These are phyloP conservation scores for Scaptomyza polygonia DNA, from an alignment of 2,888 invertebrate genomes.

Conservation along the genomic window DNA sequence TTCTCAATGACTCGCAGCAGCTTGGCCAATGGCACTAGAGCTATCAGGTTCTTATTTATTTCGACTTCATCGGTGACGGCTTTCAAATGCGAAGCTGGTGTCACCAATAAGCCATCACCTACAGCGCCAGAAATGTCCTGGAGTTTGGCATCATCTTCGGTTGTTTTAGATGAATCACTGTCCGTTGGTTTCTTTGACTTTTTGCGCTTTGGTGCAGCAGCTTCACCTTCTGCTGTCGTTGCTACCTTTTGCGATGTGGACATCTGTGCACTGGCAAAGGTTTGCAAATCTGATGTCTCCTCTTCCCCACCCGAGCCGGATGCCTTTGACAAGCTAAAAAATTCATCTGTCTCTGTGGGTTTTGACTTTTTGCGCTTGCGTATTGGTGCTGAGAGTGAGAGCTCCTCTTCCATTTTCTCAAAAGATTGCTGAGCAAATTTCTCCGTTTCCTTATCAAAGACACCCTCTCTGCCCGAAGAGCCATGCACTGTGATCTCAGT, in stretches of 20 bases:
- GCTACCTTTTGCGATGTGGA: slow-evolving; percentile 70
- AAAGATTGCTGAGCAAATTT: slow-evolving; percentile 82
- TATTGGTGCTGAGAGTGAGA: slow-evolving; percentile 86
- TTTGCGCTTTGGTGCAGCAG: slow-evolving; percentile 77
- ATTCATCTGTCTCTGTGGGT: slow-evolving; percentile 88
- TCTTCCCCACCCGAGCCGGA: slow-evolving; percentile 85
- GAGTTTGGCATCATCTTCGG: slow-evolving; percentile 83
- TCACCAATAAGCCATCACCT: slow-evolving; percentile 85
- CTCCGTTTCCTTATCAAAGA: slow-evolving; percentile 85
- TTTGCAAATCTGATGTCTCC: slow-evolving; percentile 88
- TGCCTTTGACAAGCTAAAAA: slow-evolving; percentile 88
- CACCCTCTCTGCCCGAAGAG: slow-evolving; percentile 85
- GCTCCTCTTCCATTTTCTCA: slow-evolving; percentile 85
- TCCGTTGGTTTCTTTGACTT: slow-evolving; percentile 82
- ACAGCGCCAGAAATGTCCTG: slow-evolving; percentile 86
- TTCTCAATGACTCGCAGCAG: slow-evolving; percentile 85
- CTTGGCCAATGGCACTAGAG: slow-evolving; percentile 83
- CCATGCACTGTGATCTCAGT: slow-evolving; percentile 89
- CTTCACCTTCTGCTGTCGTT: slow-evolving; percentile 40
- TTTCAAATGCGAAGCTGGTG: slow-evolving; percentile 64
- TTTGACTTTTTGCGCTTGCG: slow-evolving; percentile 87
- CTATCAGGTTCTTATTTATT: slow-evolving; percentile 84
- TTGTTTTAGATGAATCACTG: slow-evolving; percentile 84
- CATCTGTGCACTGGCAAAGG: slow-evolving; percentile 88
- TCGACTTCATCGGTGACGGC: slow-evolving; percentile 85